Percentiles rank a stretch among this genome's conserved stretches.
These are phyloP conservation scores for Anableps anableps DNA, from an alignment of 2,797 vertebrate genomes.

Conservation along the genomic window DNA sequence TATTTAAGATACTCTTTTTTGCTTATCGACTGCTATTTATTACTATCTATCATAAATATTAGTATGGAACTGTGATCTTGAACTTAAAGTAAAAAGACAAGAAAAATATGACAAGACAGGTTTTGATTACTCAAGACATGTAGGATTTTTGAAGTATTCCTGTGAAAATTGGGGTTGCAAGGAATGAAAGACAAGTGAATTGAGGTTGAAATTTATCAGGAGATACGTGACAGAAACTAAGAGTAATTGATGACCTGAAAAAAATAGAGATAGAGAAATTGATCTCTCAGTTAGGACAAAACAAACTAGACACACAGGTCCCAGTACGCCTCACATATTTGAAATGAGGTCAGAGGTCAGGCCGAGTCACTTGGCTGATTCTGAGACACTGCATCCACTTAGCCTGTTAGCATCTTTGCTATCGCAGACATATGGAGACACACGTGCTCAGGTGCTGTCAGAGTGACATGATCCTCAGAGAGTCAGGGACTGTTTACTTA, in stretches of 20 bases:
- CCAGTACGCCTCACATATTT: slow-evolving; percentile 7
- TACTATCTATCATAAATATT: slow-evolving; percentile 25
- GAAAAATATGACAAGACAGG: neutral
- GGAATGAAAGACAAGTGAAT: neutral
- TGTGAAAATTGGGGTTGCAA: neutral
- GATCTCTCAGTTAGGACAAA: slow-evolving; percentile 37
- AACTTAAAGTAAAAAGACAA: slow-evolving; percentile 27
- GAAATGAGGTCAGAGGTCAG: slow-evolving; percentile 48
- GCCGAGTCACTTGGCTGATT: slow-evolving; percentile 32
- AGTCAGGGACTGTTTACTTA: slow-evolving; percentile 35
- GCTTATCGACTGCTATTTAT: neutral
- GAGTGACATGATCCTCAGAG: slow-evolving; percentile 36
- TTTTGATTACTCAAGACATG: neutral
- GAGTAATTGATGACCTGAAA: slow-evolving; percentile 26
- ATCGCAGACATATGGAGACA: slow-evolving; percentile 30
- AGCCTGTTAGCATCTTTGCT: slow-evolving; percentile 32
- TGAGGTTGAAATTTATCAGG: neutral
- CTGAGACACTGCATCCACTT: slow-evolving; percentile 37
- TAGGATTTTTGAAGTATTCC: neutral
- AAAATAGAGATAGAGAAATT: slow-evolving; percentile 20
- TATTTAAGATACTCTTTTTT: neutral
- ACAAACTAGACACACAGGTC: slow-evolving; percentile 22
- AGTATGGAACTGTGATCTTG: slow-evolving; percentile 24
- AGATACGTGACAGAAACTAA: slow-evolving; percentile 5
- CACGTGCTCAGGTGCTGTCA: slow-evolving; percentile 8